Percentiles rank a stretch among this genome's conserved stretches.
These are phyloP conservation scores for Episyrphus balteatus DNA, from an alignment of 1,140 invertebrate genomes.

Conservation along the genomic window DNA sequence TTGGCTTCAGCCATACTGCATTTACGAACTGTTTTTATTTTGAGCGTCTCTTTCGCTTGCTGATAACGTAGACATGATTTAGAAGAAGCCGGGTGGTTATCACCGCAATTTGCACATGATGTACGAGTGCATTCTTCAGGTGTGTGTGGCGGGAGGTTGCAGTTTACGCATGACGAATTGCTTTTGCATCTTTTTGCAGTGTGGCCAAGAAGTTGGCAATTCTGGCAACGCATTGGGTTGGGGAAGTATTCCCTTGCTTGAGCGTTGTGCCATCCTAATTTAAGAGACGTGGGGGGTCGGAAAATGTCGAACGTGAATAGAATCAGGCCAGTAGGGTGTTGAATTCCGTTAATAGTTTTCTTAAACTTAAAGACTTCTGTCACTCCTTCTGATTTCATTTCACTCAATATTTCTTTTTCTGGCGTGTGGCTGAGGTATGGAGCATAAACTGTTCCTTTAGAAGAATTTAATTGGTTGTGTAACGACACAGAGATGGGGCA, in stretches of 20 bases:
- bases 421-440: neutral
- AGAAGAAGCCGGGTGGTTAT: neutral
- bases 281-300: too few species aligned
- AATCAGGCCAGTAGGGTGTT: neutral
- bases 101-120: neutral
- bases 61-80: too few species aligned
- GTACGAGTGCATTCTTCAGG: neutral
- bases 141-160: neutral
- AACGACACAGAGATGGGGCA: too few species aligned
- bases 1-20: too few species aligned
- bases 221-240: constrained; percentile 1
- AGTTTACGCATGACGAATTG: neutral
- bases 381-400: neutral
- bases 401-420: too few species aligned
- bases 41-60: too few species aligned
- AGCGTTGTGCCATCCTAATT: neutral
- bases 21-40: too few species aligned
- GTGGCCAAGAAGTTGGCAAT: constrained; percentile 1
- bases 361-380: neutral
- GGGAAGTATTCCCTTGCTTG: neutral
- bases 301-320: neutral
- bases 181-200: neutral
- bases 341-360: neutral
- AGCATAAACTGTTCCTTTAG: neutral
- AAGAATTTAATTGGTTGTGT: neutral